Base-by-base conservation (phyloP, 2,113 vertebrate species). In the Macquaria ambigua region DNA sequence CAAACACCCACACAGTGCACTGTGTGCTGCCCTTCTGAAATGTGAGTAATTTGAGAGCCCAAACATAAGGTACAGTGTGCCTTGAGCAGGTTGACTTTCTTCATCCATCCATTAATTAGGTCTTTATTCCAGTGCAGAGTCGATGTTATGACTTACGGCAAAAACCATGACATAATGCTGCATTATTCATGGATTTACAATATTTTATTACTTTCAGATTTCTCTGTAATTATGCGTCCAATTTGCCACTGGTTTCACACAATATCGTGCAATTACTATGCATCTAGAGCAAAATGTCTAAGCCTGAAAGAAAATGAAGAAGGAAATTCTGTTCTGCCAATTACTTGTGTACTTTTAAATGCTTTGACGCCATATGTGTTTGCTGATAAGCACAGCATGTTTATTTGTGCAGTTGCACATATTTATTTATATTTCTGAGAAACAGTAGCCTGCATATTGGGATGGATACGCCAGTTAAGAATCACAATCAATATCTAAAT, bases 41-140 rank as follows among this genome's bases (percentile, higher is more conserved):
- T 68, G 79, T 64, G 87, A 84, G 77, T 85, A 67, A 84, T 85
- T 53, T 61, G 63, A 87, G 73, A 62, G 69, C 37, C 67, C 74
- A 88, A 80, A 87, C 81, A 89, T 53, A 78, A 89, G 81, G 71
- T 81, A 37, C 61, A 87, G 48, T 34, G 63, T 1, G 83, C 82
- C 87, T 59, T 23, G 6, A 87, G 89, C 78, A 83, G 81, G 74
- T 73, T 74, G 62, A 53, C 86, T 85, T 85, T 78, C 64, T 88
- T 62, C 71, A 85, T 80, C 25, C 63, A 87, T 61, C 63, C 70
- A 81, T 85, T 86, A 88, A 90, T 89, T 90, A 79, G 80, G 48
- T 82, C 66, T 91, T 58, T 78, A 71, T 79, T 78, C 80, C 37
- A 70, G 74, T 31, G 39, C 69, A 0, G 39, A 83, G 76, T 68